phyloP scores from a whole-genome alignment of 2,113 vertebrate species.

The Actenoides lindsayi region DNA sequence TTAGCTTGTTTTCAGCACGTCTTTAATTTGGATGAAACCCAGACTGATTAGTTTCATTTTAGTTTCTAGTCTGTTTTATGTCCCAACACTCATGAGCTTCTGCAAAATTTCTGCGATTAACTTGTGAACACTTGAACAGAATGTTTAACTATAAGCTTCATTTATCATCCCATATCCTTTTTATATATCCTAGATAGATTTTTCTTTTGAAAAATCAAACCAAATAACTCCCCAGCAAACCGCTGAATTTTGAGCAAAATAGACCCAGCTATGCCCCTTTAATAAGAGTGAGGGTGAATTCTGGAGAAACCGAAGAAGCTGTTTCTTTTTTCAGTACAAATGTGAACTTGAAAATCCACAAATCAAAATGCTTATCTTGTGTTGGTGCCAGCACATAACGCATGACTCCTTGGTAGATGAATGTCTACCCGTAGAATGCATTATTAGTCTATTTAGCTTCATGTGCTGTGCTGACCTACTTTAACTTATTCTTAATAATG shows the following conservation, averaged over 20 bases:
- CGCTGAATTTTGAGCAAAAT: background rate
- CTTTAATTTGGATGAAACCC: background rate
- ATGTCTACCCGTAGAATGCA: constrained; percentile 52
- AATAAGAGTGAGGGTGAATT: background rate
- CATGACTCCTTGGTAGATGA: constrained; percentile 64
- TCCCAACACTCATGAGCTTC: background rate
- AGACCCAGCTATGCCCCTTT: background rate
- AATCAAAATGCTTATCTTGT: constrained; percentile 72
- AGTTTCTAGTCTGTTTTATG: background rate
- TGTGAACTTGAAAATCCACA: constrained; percentile 55
- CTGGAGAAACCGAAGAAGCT: background rate
- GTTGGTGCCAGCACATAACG: constrained; percentile 49
- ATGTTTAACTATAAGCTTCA: background rate
- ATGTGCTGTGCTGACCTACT: constrained; percentile 64
- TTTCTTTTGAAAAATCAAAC: background rate
- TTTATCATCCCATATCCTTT: background rate
- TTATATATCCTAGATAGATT: background rate
- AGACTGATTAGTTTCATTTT: background rate
- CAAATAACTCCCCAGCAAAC: background rate
- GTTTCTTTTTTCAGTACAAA: constrained; percentile 1
- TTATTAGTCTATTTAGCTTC: constrained; percentile 64
- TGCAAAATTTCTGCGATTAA: background rate
- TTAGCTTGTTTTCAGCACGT: background rate
- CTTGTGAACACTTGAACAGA: background rate
- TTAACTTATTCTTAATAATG: constrained; percentile 67